These are phyloP conservation scores for Neomorphus geoffroyi DNA, from an alignment of 2,797 vertebrate species.

Conservation along the genomic window DNA sequence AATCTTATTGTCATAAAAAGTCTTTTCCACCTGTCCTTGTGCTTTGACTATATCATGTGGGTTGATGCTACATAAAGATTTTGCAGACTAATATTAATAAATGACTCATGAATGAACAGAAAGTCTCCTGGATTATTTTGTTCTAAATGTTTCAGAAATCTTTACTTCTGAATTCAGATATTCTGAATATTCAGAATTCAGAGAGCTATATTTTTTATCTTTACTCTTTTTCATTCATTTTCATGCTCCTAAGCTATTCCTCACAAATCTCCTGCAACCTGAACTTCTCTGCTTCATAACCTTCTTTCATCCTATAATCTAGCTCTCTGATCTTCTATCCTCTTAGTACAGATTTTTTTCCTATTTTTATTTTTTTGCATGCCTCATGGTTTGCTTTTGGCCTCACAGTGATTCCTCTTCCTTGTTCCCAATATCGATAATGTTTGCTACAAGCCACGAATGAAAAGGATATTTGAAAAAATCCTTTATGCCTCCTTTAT, in stretches of 20 bases:
- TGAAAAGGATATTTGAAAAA: slow-evolving; percentile 11
- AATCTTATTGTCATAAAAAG: not conserved
- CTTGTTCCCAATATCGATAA: not conserved
- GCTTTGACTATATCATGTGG: not conserved
- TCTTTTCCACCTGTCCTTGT: not conserved
- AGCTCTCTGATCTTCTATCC: not conserved
- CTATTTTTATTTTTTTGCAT: not conserved
- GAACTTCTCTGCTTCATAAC: not conserved
- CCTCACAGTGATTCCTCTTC: not conserved
- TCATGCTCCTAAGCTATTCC: not conserved
- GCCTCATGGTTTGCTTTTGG: not conserved
- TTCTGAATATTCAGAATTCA: not conserved
- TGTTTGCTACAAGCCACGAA: not conserved
- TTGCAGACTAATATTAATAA: not conserved
- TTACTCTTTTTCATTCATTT: not conserved
- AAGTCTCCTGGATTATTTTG: not conserved
- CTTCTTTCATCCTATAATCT: not conserved
- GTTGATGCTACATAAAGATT: not conserved
- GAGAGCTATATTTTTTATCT: not conserved
- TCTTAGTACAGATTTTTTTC: not conserved
- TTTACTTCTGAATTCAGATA: no score
- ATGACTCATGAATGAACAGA: not conserved
- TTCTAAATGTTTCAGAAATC: not conserved
- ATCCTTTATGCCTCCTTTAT: slow-evolving; percentile 10
- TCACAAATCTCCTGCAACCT: not conserved